Conservation (phyloP, 64 coral and sea anemone species). For the Montipora foliosa region DNA sequence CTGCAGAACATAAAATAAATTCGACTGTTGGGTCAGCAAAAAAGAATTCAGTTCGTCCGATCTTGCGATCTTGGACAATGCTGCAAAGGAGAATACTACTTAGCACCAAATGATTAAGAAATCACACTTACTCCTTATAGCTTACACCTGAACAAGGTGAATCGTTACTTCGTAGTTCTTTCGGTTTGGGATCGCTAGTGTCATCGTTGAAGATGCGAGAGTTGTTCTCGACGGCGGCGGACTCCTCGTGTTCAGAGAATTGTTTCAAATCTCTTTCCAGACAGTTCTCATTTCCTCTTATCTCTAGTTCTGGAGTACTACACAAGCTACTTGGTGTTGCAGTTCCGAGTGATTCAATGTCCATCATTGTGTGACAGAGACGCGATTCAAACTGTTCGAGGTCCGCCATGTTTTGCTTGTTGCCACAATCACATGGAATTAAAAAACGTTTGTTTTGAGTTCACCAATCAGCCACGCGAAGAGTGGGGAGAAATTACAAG, state of each 20-base stretch:
- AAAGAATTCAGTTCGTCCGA: background rate
- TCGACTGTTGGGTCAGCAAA: background rate
- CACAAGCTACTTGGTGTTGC: constrained; percentile 41
- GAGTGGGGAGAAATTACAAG: too few species aligned
- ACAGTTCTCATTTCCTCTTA: constrained; percentile 35
- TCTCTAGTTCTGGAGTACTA: constrained; percentile 42
- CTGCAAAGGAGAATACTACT: background rate
- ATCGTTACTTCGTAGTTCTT: constrained; percentile 24
- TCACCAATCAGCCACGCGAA: background rate
- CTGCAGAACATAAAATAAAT: constrained; percentile 35
- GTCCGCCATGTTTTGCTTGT: constrained; percentile 46
- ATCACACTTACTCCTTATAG: constrained; percentile 26
- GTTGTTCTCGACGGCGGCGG: background rate
- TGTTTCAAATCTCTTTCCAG: background rate
- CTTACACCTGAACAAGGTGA: background rate
- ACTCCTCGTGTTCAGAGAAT: background rate
- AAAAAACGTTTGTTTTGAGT: constrained; percentile 23
- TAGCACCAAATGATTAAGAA: background rate
- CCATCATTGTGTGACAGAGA: constrained; percentile 15
- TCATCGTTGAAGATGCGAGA: background rate
- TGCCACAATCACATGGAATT: constrained; percentile 44
- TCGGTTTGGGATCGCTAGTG: background rate
- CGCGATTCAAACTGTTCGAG: constrained; percentile 15
- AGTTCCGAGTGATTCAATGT: constrained; percentile 21
- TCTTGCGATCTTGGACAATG: background rate